phyloP scores from a whole-genome alignment of 2,113 vertebrate genomes.

The Toxotes chatareus region DNA sequence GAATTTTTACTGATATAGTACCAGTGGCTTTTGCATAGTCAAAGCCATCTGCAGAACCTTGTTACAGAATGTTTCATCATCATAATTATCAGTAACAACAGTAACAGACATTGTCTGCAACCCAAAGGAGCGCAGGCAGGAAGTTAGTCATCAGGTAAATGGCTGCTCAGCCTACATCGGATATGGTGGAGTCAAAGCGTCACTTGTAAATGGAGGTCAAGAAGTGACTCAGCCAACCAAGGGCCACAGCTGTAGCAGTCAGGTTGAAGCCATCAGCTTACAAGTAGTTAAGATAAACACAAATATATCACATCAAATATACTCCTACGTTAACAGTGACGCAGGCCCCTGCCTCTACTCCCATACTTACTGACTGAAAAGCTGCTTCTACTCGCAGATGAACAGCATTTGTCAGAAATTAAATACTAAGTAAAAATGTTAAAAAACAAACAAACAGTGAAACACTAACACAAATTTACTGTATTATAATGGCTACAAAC shows the following conservation, averaged over 20 bases:
- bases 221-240: slow-evolving; percentile 15
- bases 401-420: background rate
- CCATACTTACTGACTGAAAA: slow-evolving; percentile 9
- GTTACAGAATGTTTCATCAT: background rate
- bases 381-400: background rate
- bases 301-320: slow-evolving; percentile 14
- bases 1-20: background rate
- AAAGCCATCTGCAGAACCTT: slow-evolving; percentile 6
- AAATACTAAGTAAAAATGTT: background rate
- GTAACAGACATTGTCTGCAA: slow-evolving; percentile 8
- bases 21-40: background rate
- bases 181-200: slow-evolving; percentile 2
- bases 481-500: background rate
- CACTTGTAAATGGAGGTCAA: slow-evolving; percentile 17
- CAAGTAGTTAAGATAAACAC: slow-evolving; percentile 23
- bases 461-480: background rate
- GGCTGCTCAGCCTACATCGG: slow-evolving; percentile 1
- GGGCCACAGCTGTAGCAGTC: slow-evolving; percentile 1
- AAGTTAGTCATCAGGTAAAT: slow-evolving; percentile 41
- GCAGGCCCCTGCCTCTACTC: background rate
- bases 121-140: slow-evolving; percentile 13
- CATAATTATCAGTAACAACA: slow-evolving; percentile 8
- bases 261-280: slow-evolving; percentile 21
- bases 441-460: background rate
- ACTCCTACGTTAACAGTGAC: slow-evolving; percentile 3